phyloP scores from a whole-genome alignment of 2,113 vertebrate species.

The Callospermophilus lateralis region DNA sequence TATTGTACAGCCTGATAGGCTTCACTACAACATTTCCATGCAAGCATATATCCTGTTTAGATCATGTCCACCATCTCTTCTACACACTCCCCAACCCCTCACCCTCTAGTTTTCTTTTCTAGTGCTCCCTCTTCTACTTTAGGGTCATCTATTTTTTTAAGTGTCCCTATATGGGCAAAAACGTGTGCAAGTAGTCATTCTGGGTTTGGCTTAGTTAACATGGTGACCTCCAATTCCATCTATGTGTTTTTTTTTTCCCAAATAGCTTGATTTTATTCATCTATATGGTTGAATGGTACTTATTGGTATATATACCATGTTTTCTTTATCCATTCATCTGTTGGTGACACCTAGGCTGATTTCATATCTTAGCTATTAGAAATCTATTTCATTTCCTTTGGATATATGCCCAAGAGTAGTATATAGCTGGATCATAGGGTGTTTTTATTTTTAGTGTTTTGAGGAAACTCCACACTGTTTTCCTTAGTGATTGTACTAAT shows the following conservation, averaged over 20 bases:
- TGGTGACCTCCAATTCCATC: not conserved
- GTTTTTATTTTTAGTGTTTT: no score
- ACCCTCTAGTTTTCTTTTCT: not conserved
- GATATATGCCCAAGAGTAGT: not conserved
- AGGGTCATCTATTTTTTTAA: no score
- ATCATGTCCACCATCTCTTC: not conserved
- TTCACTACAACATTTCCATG: not conserved
- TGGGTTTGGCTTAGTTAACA: not conserved
- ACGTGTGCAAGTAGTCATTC: not conserved
- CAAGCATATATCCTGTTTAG: not conserved
- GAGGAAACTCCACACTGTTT: no score
- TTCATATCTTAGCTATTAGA: not conserved
- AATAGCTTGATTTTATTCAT: not conserved
- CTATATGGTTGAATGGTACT: not conserved
- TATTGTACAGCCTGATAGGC: not conserved
- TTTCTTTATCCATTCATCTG: not conserved
- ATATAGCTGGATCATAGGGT: not conserved
- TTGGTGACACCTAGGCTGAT: not conserved
- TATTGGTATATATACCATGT: not conserved
- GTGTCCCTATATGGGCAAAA: not conserved
- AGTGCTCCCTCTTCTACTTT: not conserved
- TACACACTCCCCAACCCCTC: not conserved
- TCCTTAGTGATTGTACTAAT: no score
- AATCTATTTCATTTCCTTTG: not conserved
- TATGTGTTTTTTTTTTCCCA: not conserved